These are phyloP conservation scores for Heteractis magnifica DNA, from an alignment of 92 coral and sea anemone genomes.

Conservation along the genomic window DNA sequence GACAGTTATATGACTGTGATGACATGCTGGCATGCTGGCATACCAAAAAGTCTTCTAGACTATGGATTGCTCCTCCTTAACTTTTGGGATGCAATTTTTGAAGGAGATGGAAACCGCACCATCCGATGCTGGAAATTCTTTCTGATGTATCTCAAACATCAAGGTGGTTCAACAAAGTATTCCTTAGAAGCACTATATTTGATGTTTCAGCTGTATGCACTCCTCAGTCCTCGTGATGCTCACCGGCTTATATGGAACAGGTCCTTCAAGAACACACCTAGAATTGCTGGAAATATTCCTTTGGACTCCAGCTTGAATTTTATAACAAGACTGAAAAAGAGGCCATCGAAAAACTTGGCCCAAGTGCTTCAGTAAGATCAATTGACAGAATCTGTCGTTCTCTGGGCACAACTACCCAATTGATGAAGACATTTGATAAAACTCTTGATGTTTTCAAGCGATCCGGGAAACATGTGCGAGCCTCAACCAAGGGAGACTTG, in stretches of 20 bases:
- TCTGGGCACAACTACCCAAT: constrained; percentile 46
- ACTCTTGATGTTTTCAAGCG: constrained; percentile 48
- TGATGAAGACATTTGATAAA: constrained; percentile 42
- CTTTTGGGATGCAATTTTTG: neutral
- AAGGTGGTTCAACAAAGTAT: constrained; percentile 38
- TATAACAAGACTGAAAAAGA: constrained; percentile 52
- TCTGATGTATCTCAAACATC: neutral
- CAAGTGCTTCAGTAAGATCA: constrained; percentile 50
- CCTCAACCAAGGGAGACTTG: constrained; percentile 55
- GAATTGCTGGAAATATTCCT: constrained; percentile 61
- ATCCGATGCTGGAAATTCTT: neutral
- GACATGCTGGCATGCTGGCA: neutral
- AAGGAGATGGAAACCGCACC: neutral
- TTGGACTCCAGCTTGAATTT: constrained; percentile 53
- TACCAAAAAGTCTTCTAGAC: neutral
- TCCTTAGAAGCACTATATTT: constrained; percentile 59
- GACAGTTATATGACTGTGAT: neutral
- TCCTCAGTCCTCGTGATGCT: constrained; percentile 62
- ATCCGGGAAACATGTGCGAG: constrained; percentile 57
- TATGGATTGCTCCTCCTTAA: neutral
- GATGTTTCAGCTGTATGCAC: constrained; percentile 67
- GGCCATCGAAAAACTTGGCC: constrained; percentile 63
- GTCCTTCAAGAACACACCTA: constrained; percentile 54
- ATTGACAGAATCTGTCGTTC: constrained; percentile 62
- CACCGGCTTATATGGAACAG: constrained; percentile 71